phyloP scores from a whole-genome alignment of 2,113 vertebrate species.

The Oryzias celebensis region DNA sequence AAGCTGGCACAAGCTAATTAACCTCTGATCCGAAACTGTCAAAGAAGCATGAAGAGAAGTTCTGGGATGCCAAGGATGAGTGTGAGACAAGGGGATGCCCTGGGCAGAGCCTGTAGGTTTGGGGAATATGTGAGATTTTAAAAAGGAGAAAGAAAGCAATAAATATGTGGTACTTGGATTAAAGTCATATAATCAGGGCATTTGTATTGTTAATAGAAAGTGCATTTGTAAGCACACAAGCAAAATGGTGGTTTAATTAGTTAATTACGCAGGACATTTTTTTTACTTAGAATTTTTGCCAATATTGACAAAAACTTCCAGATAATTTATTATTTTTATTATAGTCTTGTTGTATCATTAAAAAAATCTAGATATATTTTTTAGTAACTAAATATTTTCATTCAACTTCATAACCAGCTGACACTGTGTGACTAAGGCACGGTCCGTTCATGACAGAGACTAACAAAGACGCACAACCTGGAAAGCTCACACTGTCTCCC shows the following conservation, averaged over 20 bases:
- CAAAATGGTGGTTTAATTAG: no score
- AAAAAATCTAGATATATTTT: no score
- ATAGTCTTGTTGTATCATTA: no score
- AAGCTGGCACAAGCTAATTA: constrained; percentile 81
- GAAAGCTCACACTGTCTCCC: not conserved
- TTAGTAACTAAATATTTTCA: no score
- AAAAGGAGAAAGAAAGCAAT: constrained; percentile 32
- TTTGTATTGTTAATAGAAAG: not conserved
- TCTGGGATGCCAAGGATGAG: constrained; percentile 60
- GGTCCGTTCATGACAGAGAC: not conserved
- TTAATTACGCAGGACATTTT: no score
- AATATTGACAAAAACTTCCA: no score
- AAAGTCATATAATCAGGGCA: constrained; percentile 9
- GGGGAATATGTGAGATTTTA: constrained; percentile 40
- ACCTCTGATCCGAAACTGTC: constrained; percentile 74
- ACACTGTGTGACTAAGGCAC: no score
- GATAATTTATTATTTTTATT: no score
- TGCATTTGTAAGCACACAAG: no score
- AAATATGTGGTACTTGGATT: not conserved
- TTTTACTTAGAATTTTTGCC: no score
- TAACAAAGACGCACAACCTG: not conserved
- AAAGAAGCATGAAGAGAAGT: constrained; percentile 62
- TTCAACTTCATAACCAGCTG: no score
- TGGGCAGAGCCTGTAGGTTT: constrained; percentile 62
- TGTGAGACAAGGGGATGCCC: constrained; percentile 58